These are phyloP conservation scores for Lasioglossum zephyrum DNA, from an alignment of 2,888 invertebrate genomes.

Conservation along the genomic window DNA sequence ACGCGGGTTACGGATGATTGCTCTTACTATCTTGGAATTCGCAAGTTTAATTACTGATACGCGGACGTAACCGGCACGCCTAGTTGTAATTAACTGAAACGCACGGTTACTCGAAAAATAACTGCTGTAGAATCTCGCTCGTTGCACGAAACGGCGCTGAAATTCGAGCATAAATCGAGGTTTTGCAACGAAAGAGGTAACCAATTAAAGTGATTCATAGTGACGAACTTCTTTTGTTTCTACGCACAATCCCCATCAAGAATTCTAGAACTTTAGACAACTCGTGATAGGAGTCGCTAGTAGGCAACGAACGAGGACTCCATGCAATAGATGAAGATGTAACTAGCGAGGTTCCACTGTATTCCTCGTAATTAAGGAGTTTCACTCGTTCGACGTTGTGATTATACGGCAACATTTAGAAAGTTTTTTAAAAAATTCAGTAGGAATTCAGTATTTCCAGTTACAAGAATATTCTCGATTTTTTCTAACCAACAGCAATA, in stretches of 20 bases:
- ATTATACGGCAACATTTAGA: too few species aligned
- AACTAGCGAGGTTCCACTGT: not conserved
- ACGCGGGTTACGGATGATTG: conserved; percentile 9
- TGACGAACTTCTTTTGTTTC: not conserved
- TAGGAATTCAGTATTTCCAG: too few species aligned
- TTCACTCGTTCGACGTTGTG: too few species aligned
- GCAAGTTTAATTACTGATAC: not conserved
- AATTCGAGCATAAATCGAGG: not conserved
- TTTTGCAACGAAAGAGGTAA: not conserved
- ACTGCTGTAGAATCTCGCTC: not conserved
- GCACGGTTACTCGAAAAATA: not conserved
- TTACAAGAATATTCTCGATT: too few species aligned
- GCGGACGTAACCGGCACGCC: not conserved
- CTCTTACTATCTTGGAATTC: conserved; percentile 6
- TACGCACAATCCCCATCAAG: not conserved
- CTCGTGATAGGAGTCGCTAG: not conserved
- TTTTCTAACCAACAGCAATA: too few species aligned
- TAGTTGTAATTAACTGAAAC: not conserved
- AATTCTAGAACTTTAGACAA: not conserved
- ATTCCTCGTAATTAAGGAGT: too few species aligned
- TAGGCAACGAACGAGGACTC: too few species aligned
- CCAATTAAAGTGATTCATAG: not conserved
- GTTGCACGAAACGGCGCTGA: not conserved
- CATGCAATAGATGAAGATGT: not conserved
- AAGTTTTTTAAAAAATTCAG: too few species aligned